Evolutionary conservation across 2,797 vertebrate species (phyloP).

Genomic region (Enteromius treurensis): DNA sequence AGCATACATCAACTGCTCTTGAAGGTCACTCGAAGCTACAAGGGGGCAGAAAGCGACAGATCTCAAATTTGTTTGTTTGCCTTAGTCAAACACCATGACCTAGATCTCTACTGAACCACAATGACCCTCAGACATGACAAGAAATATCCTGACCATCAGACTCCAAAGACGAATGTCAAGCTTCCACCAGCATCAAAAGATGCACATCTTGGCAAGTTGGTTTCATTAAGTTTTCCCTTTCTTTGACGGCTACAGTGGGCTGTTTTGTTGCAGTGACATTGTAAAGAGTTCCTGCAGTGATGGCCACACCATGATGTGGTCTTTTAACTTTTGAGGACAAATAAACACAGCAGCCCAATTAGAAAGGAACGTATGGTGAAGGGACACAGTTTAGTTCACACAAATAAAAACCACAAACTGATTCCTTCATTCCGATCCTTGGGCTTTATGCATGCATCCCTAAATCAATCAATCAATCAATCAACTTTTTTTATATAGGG

Average conservation of each 20-base stretch:
- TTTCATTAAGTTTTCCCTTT: neutral
- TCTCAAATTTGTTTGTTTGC: constrained; percentile 27
- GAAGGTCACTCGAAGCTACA: constrained; percentile 32
- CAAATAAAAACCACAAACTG: neutral
- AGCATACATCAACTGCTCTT: constrained; percentile 29
- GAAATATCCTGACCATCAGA: neutral
- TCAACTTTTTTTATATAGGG: no score
- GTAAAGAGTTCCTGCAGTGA: neutral
- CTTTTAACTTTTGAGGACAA: neutral
- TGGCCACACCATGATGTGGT: neutral
- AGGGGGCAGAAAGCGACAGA: constrained; percentile 2
- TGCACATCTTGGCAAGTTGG: neutral
- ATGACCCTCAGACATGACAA: constrained; percentile 5
- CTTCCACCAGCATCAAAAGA: constrained; percentile 3
- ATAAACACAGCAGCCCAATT: constrained; percentile 11
- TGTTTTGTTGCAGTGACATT: constrained; percentile 3
- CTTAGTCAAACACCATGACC: constrained; percentile 1
- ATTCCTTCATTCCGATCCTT: neutral
- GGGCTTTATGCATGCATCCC: neutral
- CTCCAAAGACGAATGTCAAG: neutral
- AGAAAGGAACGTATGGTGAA: neutral
- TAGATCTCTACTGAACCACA: constrained; percentile 24
- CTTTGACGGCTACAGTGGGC: neutral
- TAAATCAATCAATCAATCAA: no score
- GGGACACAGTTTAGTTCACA: neutral